These are phyloP conservation scores for Australoheros scitulus DNA, from an alignment of 2,113 vertebrate species.

Conservation along the genomic window DNA sequence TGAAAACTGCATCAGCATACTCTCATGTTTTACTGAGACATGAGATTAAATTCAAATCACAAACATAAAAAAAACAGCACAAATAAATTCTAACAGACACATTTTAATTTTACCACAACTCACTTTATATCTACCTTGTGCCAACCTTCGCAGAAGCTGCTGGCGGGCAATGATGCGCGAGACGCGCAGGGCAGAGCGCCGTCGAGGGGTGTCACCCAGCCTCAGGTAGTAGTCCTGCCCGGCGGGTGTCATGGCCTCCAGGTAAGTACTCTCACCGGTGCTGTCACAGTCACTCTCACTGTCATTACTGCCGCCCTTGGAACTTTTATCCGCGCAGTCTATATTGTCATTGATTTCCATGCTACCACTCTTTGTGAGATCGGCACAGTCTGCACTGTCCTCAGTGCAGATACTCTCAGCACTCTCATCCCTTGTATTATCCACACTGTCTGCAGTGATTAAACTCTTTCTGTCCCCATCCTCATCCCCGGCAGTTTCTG, in stretches of 20 bases:
- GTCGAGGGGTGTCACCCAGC: slow-evolving; percentile 65
- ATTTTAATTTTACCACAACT: background rate
- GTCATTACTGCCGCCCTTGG: background rate
- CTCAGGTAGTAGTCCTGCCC: slow-evolving; percentile 77
- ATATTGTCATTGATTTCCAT: background rate
- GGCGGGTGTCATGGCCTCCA: slow-evolving; percentile 73
- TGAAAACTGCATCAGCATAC: background rate
- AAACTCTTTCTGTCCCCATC: background rate
- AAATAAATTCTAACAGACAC: background rate
- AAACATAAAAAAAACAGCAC: background rate
- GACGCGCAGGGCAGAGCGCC: slow-evolving; percentile 76
- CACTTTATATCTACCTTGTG: slow-evolving; percentile 69
- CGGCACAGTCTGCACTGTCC: background rate
- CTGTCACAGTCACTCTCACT: slow-evolving; percentile 44
- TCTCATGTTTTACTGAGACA: background rate
- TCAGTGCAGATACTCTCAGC: background rate
- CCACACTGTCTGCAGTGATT: background rate
- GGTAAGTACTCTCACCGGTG: slow-evolving; percentile 48
- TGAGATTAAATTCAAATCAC: background rate
- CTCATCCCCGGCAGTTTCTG: background rate
- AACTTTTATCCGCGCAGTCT: background rate
- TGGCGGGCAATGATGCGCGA: slow-evolving; percentile 78
- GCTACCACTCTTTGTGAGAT: background rate
- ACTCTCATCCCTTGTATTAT: background rate
- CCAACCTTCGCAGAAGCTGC: slow-evolving; percentile 73